These are phyloP conservation scores for Dermatemys mawii DNA, from an alignment of 2,113 vertebrate genomes.

Conservation along the genomic window DNA sequence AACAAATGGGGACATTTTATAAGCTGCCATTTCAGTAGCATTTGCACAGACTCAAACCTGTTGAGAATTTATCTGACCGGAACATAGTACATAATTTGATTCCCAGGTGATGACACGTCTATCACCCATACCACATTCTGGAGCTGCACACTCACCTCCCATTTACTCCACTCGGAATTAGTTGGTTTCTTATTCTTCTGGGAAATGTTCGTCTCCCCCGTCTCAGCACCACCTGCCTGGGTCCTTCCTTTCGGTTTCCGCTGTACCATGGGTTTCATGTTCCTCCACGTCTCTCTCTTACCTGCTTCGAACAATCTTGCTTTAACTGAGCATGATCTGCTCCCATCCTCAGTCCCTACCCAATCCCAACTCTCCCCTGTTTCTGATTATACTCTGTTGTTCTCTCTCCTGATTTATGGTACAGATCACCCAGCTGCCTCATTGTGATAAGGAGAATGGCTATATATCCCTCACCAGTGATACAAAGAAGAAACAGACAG, in stretches of 20 bases:
- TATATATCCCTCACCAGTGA: background rate
- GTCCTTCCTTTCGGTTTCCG: background rate
- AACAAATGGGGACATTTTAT: background rate
- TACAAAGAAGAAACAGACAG: background rate
- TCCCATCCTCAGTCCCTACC: background rate
- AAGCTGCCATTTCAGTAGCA: background rate
- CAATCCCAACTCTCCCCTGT: background rate
- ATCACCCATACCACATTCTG: background rate
- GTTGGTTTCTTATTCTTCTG: accelerated
- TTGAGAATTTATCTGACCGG: background rate
- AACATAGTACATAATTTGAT: accelerated
- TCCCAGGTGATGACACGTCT: accelerated
- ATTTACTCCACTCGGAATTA: background rate
- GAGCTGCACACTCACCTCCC: constrained; percentile 60
- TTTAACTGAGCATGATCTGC: background rate
- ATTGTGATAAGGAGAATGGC: constrained; percentile 58
- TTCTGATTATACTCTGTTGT: background rate
- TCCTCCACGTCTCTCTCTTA: background rate
- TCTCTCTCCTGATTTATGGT: constrained; percentile 61
- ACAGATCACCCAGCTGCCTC: constrained; percentile 54
- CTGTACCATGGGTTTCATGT: accelerated
- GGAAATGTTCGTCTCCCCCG: background rate
- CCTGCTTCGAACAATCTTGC: accelerated
- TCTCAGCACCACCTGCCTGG: background rate
- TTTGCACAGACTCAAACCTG: background rate